A percentile compares a stretch with the other conserved stretches of the same genome.
These are phyloP conservation scores for Orycteropus afer DNA, from an alignment of 2,113 vertebrate genomes.

Conservation along the genomic window DNA sequence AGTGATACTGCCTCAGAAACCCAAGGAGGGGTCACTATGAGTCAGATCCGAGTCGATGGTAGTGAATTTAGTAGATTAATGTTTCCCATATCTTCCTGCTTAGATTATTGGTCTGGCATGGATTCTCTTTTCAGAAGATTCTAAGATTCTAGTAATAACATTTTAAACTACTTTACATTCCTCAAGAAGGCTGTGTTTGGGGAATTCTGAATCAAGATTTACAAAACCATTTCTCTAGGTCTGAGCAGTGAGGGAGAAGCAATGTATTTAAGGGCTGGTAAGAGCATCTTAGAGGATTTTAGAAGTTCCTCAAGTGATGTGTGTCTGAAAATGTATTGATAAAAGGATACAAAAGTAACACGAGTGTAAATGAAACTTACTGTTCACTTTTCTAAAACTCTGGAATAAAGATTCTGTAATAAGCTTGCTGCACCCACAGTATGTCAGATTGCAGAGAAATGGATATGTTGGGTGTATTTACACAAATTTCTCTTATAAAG, in stretches of 20 bases:
- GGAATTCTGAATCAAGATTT: not conserved
- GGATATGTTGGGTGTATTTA: not conserved
- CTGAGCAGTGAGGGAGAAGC: not conserved
- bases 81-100: not conserved
- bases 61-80: fast-evolving
- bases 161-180: not conserved
- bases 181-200: not conserved
- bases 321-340: not conserved
- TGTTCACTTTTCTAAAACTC: not conserved
- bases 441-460: not conserved
- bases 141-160: not conserved
- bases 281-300: not conserved
- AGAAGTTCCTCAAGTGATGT: not conserved
- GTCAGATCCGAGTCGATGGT: too few species aligned
- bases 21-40: too few species aligned
- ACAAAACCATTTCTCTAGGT: not conserved
- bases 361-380: not conserved
- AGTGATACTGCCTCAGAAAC: too few species aligned
- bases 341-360: not conserved
- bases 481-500: not conserved
- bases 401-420: not conserved
- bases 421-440: not conserved
- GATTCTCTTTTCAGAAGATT: not conserved
- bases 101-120: not conserved
- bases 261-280: not conserved